Evolutionary conservation across 2,113 vertebrate species (phyloP).

Genomic region (Hippocampus mohnikei): DNA sequence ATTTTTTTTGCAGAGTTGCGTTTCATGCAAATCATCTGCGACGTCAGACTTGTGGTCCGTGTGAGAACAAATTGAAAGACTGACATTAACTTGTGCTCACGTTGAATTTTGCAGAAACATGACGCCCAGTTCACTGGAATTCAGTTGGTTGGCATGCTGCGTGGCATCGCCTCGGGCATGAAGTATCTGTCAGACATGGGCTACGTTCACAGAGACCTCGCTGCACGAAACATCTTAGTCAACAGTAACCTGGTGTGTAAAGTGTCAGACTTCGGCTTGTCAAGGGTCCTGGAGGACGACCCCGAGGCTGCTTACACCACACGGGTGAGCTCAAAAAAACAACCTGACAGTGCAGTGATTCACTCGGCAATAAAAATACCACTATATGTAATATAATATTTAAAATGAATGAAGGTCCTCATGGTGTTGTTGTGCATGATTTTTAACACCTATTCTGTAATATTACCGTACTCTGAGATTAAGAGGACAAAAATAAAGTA

Average conservation of each 20-base stretch:
- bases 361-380: too few species aligned
- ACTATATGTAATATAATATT: neutral
- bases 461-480: neutral
- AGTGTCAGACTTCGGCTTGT: conserved; percentile 97
- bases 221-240: conserved; percentile 93
- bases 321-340: conserved; percentile 60
- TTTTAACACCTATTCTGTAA: neutral
- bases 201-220: conserved; percentile 93
- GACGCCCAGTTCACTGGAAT: conserved; percentile 98
- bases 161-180: conserved; percentile 96
- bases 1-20: conserved; percentile 24
- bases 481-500: neutral
- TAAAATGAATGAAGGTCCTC: neutral
- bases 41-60: conserved; percentile 37
- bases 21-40: conserved; percentile 45
- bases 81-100: conserved; percentile 9
- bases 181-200: conserved; percentile 99
- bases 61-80: conserved; percentile 8
- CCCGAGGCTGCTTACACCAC: conserved; percentile 95
- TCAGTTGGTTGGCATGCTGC: conserved; percentile 96
- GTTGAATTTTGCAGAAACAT: conserved; percentile 77
- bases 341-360: conserved; percentile 5
- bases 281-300: conserved; percentile 91
- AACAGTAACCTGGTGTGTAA: conserved; percentile 99
- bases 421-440: too few species aligned